Base-by-base conservation (phyloP, 2,113 vertebrate genomes). In the Hassar affinis region DNA sequence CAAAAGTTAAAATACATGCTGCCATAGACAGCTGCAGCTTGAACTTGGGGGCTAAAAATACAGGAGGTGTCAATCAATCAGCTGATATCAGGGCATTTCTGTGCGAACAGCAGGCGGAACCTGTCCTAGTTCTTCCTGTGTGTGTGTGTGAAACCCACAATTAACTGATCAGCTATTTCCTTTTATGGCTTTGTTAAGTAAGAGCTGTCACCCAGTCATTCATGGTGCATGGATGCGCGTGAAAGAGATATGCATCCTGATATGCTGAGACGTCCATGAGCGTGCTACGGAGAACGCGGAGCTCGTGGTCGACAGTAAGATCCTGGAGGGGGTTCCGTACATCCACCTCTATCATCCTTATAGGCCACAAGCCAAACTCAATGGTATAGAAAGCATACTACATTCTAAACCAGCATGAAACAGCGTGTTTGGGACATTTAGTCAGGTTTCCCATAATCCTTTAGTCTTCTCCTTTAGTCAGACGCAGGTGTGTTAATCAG, bases 11-110 rank as follows among this genome's bases (percentile, higher is more conserved):
- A 81, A 79, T 82, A 72, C 81, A 69, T 45, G 51, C 68, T 80
- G 71, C 51, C 52, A 72, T 78, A 86, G 83, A 89, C 89, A 91
- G 87, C 85, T 78, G 84, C 86, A 82, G 86, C 84, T 89, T 93
- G 90, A 91, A 93, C 88, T 22, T 64, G 83, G 88, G 86, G 86
- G 81, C 81, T 81, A 78, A 92, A 92, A 94, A 82, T 90, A 91
- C 78, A 92, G 64, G 89, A 89, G 86, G 14, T 88, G 89, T 89
- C 92, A 89, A 85, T 92, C 90, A 91, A 89, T 87, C 79, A 68
- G 25, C 27, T 68, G 64, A 80, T 82, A 87, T 82, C 22, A 81
- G 5, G 84, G 84, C 75, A 80, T 59, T 80, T 54, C 81, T 10
- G 2, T 47, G 62, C 51, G 35, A 84, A 85, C 80, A 88, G 79